Conservation (phyloP, 2,888 invertebrate genomes). For the Macrophya annulata region DNA sequence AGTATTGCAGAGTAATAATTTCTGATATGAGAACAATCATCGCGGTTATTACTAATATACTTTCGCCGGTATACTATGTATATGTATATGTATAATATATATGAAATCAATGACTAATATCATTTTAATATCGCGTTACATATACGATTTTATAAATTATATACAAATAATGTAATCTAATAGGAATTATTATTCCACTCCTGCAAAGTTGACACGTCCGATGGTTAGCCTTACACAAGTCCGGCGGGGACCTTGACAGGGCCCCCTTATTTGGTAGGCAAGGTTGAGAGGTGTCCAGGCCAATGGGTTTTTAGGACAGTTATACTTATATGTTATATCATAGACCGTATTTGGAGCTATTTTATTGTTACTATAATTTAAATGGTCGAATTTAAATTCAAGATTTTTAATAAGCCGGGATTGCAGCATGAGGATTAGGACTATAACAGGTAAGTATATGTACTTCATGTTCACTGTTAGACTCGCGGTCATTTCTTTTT, state of each 20-base stretch:
- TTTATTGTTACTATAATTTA: background rate
- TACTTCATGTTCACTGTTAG: background rate
- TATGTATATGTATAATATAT: background rate
- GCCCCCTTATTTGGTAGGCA: slow-evolving; percentile 75
- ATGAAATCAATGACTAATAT: slow-evolving; percentile 38
- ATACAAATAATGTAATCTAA: slow-evolving; percentile 65
- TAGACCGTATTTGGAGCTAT: slow-evolving; percentile 35
- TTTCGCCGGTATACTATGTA: background rate
- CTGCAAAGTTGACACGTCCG: slow-evolving; percentile 65
- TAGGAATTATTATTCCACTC: slow-evolving; percentile 69
- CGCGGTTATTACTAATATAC: background rate
- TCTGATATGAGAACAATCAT: background rate
- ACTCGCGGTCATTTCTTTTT: background rate
- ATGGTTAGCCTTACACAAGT: slow-evolving; percentile 73
- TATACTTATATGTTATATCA: slow-evolving; percentile 61
- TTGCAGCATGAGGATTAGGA: background rate
- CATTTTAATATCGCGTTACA: background rate
- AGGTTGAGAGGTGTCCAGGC: slow-evolving; percentile 73
- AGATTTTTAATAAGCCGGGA: background rate
- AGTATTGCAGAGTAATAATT: background rate
- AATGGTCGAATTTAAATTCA: background rate
- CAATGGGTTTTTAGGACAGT: slow-evolving; percentile 75
- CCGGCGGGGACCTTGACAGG: slow-evolving; percentile 73
- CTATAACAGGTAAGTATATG: background rate
- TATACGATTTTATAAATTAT: background rate